phyloP scores from a whole-genome alignment of 1,140 invertebrate species.

The Ganaspis sp. region DNA sequence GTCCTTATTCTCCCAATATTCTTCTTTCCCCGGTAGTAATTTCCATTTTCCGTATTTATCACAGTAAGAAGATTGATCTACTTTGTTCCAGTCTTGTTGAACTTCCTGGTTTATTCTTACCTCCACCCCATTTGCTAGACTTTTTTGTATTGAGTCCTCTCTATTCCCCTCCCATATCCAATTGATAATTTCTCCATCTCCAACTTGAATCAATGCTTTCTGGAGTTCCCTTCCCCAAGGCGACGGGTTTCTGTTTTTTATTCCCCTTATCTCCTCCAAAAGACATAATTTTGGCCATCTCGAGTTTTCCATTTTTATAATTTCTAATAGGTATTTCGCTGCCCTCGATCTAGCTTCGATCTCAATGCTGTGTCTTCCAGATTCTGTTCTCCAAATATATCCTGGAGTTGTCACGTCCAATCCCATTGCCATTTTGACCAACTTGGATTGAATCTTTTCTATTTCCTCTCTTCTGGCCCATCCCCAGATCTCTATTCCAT shows the following conservation, averaged over 20 bases:
- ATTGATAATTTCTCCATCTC: constrained; percentile 8
- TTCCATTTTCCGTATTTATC: too few species aligned
- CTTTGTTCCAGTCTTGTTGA: too few species aligned
- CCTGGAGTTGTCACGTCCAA: constrained; percentile 22
- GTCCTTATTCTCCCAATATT: too few species aligned
- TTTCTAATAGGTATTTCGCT: neutral
- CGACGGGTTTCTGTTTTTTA: neutral
- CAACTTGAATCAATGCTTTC: neutral
- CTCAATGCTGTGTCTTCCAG: neutral
- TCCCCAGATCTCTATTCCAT: constrained; percentile 26
- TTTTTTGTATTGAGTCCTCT: too few species aligned
- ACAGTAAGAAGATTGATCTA: too few species aligned
- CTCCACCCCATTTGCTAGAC: too few species aligned
- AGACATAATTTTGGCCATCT: constrained; percentile 39
- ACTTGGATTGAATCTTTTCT: constrained; percentile 26
- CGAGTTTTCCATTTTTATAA: constrained; percentile 25
- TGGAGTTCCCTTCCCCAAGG: neutral
- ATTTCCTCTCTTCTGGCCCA: constrained; percentile 1
- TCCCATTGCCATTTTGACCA: constrained; percentile 27
- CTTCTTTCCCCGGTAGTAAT: too few species aligned
- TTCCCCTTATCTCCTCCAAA: constrained; percentile 31
- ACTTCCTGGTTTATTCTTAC: too few species aligned
- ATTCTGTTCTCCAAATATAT: constrained; percentile 32
- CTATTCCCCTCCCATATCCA: neutral
- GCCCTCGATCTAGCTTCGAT: constrained; percentile 15